Base-by-base conservation (phyloP, 2,888 invertebrate genomes). In the Belgica antarctica region DNA sequence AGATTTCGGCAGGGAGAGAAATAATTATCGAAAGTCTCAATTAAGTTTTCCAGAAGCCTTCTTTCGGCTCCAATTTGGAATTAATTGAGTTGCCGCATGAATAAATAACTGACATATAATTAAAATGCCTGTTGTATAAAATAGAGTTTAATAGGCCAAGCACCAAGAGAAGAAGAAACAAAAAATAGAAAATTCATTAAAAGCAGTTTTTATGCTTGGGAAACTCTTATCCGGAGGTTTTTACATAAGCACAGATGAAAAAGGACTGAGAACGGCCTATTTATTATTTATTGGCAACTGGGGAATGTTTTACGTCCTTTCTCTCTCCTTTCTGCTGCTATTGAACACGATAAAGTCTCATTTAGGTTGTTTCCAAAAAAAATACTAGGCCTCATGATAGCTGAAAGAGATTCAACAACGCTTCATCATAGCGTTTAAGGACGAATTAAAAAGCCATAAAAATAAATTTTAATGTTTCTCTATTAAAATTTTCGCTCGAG, bases 381-480 rank as follows among this genome's bases (percentile, higher is more conserved):
- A 41, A 41, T 15, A 41, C 12, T n/a, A 41, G 5, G 10, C 41
- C 41, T n/a, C n/a, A n/a, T n/a, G n/a, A n/a, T n/a, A n/a, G n/a
- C n/a, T n/a, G n/a, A n/a, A 31, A 31, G 12, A 31, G 7, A 12
- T 31, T 8, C 34, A 31, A 5, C 41, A 2, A 52, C 52, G 52
- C 52, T 59, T 59, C 25, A 24, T 22, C 27, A 59, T 31, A 57
- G 52, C 52, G 34, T 68, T 68, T 68, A 57, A 47, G 17, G 17
- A 57, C 34, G 57, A 68, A 68, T 68, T 68, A 68, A 68, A 68
- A 68, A 68, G 57, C 31, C 68, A 57, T 68, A 68, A 68, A 63
- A 68, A 68, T 68, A 68, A 68, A 68, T 68, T 68, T 46, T 15
- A 46, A 12, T 17, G 25, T 12, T 68, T 27, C 12, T 34, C 17